Conservation (phyloP, 2,888 invertebrate genomes). For the Athalia rosae region DNA sequence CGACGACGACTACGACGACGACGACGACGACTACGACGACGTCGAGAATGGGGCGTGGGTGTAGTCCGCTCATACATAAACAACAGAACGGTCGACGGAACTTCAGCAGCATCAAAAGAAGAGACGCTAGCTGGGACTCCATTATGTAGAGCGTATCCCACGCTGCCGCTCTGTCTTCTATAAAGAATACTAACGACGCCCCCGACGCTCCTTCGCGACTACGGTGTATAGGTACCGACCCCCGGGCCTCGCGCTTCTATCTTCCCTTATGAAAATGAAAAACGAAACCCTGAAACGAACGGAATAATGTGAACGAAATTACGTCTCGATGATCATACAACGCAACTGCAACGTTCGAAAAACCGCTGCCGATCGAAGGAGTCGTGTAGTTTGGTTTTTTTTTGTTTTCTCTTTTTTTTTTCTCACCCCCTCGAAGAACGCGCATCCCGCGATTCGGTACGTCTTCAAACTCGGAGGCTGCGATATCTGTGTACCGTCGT, state of each 20-base stretch:
- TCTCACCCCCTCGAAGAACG: no score
- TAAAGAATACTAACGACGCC: slow-evolving; percentile 73
- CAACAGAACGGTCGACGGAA: slow-evolving; percentile 71
- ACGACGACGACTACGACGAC: not conserved
- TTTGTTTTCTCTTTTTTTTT: no score
- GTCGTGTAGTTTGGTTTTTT: no score
- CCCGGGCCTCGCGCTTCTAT: not conserved
- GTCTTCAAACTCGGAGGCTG: no score
- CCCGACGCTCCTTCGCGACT: slow-evolving; percentile 49
- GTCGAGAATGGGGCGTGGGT: slow-evolving; percentile 58
- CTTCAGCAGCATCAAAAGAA: slow-evolving; percentile 68
- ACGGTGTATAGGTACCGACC: not conserved
- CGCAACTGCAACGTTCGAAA: no score
- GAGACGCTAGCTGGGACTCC: slow-evolving; percentile 70
- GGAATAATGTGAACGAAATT: no score
- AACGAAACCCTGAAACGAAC: no score
- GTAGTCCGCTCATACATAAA: slow-evolving; percentile 73
- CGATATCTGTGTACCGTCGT: no score
- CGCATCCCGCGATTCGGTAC: no score
- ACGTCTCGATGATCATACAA: no score
- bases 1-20: slow-evolving; percentile 10
- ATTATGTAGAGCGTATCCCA: slow-evolving; percentile 73
- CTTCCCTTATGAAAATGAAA: no score
- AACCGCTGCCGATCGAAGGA: no score
- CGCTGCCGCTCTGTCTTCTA: slow-evolving; percentile 64